A percentile compares a stretch with the other conserved stretches of the same genome.
Evolutionary conservation across 2,888 invertebrate genomes (phyloP).

Genomic region (Tenthredo distinguenda): DNA sequence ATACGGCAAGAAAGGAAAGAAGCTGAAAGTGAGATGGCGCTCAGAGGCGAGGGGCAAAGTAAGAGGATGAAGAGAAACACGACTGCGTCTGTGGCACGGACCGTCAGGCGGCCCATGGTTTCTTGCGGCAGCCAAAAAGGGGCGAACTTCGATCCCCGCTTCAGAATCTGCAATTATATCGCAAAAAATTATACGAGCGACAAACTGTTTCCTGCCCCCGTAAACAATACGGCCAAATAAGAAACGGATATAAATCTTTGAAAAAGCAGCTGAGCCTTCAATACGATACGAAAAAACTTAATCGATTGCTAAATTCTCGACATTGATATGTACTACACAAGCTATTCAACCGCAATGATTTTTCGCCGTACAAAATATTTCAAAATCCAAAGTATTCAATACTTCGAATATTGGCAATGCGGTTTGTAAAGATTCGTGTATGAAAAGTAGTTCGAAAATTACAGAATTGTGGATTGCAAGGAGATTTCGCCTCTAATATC

Average conservation of each 20-base stretch:
- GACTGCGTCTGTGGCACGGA: constrained; percentile 20
- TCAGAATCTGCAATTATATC: constrained; percentile 71
- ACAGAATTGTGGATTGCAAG: background rate
- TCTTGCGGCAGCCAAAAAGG: constrained; percentile 63
- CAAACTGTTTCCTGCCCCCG: constrained; percentile 67
- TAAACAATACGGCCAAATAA: constrained; percentile 69
- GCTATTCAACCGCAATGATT: background rate
- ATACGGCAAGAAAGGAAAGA: constrained; percentile 56
- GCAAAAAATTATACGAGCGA: constrained; percentile 63
- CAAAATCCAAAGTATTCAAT: background rate
- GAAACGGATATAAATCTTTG: constrained; percentile 66
- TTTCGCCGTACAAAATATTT: background rate
- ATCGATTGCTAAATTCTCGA: constrained; percentile 63
- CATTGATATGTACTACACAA: constrained; percentile 25
- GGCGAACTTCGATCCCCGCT: constrained; percentile 64
- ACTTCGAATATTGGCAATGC: background rate
- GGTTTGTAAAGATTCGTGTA: background rate
- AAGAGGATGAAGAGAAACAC: constrained; percentile 53
- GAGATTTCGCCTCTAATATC: background rate
- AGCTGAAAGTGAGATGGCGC: constrained; percentile 42
- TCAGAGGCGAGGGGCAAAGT: constrained; percentile 41
- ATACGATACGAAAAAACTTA: constrained; percentile 60
- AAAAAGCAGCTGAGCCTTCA: constrained; percentile 50
- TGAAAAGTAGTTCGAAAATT: background rate
- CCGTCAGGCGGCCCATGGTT: constrained; percentile 55